Evolutionary conservation across 2,888 invertebrate species (phyloP), one percentile per base, ranked within the genome.

Genomic region (Smittia aterrima): DNA sequence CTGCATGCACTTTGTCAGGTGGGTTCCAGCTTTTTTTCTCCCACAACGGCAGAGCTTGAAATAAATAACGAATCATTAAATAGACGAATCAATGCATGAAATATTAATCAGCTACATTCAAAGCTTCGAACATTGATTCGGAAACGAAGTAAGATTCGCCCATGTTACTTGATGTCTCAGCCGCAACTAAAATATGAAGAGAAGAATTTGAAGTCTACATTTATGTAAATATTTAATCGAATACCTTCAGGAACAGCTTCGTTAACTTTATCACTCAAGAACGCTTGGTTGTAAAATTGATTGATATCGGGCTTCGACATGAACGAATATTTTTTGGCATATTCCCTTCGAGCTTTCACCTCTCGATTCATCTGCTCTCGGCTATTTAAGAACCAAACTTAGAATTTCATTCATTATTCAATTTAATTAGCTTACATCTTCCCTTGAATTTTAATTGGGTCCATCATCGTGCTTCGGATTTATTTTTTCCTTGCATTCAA

Each of bases 301-400:
- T 72, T 72, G 11, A 54, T 62, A 25, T 72, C 72, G 3, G 62
- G 40, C 13, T 62, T 58, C 1, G 62, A 32, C 58, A 72, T 72
- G 7, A 62, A 58, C 1, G 20, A 32, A 54, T 54, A 72, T 72
- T 72, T 72, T 16, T 62, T 58, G 11, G 54, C 40, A 16, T 54
- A 54, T 1, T 72, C 72, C 1, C 54, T 13, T 22, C 72, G 25
- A 13, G 62, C 58, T 38, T 62, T 72, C 1, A 72, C 58, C 18
- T 72, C 72, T 1, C 72, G 72, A 7, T 72, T 40, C 72, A 72
- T 72, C 25, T 72, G 72, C 40, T 72, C 72, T 3, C 72, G 58
- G 16, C 72, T 72, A 40, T 2, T 40, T n/a, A 66, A 64, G n/a
- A 2, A 47, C 3, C 11, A 16, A 47, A 18, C n/a, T n/a, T n/a